Evolutionary conservation across 2,888 invertebrate genomes (phyloP), one percentile per base, ranked within the genome.

Genomic region (Cetonia aurata): DNA sequence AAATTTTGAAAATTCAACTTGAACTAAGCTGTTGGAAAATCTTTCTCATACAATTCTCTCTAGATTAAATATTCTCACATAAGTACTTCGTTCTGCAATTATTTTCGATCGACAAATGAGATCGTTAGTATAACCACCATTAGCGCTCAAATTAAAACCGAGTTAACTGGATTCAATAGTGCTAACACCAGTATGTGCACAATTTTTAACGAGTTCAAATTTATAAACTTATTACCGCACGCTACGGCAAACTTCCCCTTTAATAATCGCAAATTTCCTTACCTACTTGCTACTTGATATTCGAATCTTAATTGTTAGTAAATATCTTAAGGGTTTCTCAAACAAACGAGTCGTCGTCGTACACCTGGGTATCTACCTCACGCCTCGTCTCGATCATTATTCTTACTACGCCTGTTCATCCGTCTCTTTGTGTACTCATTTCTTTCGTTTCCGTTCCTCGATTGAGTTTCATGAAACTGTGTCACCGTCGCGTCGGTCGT

Each of bases 401-500:
- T 55, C 37, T 55, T n/a, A 13, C 53, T 19, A n/a, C 55, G 33
- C 12, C 55, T 55, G 55, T 37, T 37, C 37, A 10, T 37, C 37
- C 37, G 37, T 37, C 37, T 55, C 37, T 33, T 31, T 31, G 31
- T 33, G 12, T 55, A 55, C 33, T 3, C 37, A 15, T 9, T 55
- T 55, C 55, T 55, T 31, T n/a, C 37, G 33, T 33, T 33, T 37
- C 55, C 33, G 13, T 13, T 12, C 12, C 55, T 55, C 33, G 33
- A 55, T 55, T 55, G 25, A 25, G 33, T 55, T 55, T 6, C 31
- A 15, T 13, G 33, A 33, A 55, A 55, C 33, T 55, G 31, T 55
- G 55, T 55, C 55, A 10, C 37, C 37, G 37, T 25, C 25, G 25
- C 37, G 37, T 25, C 25, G 25, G 25, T 25, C 3, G 3, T 8